These are phyloP conservation scores for Etia nguti DNA, from an alignment of 2,113 vertebrate species.

Conservation along the genomic window DNA sequence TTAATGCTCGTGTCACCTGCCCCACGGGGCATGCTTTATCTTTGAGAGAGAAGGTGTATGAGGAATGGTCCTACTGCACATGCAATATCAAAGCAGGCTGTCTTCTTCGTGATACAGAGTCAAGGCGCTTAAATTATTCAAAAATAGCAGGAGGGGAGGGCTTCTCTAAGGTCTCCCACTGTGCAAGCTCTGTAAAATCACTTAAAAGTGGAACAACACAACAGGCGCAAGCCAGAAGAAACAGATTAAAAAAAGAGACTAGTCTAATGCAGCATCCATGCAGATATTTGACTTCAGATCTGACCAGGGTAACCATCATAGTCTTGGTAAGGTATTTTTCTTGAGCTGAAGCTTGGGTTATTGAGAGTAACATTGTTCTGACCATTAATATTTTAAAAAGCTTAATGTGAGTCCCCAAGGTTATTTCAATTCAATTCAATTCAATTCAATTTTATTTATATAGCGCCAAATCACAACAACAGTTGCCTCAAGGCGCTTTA, in stretches of 20 bases:
- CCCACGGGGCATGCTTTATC: conserved; percentile 20
- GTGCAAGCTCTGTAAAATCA: conserved; percentile 25
- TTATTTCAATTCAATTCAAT: too few species aligned
- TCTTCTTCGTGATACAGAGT: conserved; percentile 25
- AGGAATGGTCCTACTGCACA: conserved; percentile 19
- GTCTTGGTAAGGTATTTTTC: conserved; percentile 22
- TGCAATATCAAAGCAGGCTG: conserved; percentile 32
- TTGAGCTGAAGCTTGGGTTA: neutral
- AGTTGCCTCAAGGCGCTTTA: too few species aligned
- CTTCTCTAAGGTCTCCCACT: conserved; percentile 14
- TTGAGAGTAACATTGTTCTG: neutral
- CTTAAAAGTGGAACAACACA: conserved; percentile 18
- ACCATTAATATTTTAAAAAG: conserved; percentile 15
- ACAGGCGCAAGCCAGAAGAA: neutral
- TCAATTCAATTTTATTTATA: too few species aligned
- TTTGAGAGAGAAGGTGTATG: conserved; percentile 29
- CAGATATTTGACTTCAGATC: conserved; percentile 12
- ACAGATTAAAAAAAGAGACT: neutral
- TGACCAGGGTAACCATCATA: neutral
- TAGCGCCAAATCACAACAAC: too few species aligned
- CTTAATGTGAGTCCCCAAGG: neutral
- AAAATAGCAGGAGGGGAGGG: conserved; percentile 20
- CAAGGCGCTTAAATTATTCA: conserved; percentile 34
- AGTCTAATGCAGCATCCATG: neutral
- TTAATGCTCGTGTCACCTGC: conserved; percentile 31